Percentiles rank a stretch among this genome's conserved stretches.
Conservation (phyloP, 23 tunicate species). For the Clavelina lepadiformis region DNA sequence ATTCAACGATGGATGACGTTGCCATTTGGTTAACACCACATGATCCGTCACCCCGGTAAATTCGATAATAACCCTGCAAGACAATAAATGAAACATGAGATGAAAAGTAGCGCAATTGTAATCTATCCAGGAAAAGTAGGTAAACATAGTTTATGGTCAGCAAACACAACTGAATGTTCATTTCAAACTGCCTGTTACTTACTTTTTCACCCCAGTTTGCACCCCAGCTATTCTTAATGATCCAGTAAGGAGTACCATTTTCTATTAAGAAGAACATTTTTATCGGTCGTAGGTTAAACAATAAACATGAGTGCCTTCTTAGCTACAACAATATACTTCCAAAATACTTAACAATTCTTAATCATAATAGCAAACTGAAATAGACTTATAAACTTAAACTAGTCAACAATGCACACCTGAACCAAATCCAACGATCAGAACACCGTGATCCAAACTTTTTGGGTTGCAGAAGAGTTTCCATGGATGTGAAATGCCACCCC, state of each 20-base stretch:
- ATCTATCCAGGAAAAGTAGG: neutral
- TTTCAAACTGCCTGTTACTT: conserved; percentile 1
- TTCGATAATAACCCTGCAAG: conserved; percentile 90
- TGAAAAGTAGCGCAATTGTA: neutral
- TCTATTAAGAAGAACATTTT: conserved; percentile 15
- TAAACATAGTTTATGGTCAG: neutral
- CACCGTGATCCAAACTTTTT: conserved; percentile 86
- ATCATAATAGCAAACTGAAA: no score
- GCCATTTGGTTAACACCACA: conserved; percentile 94
- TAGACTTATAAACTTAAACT: no score
- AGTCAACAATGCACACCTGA: conserved; percentile 20
- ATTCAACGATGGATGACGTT: conserved; percentile 78
- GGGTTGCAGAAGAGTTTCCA: conserved; percentile 92
- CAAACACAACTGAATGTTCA: no score
- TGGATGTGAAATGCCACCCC: conserved; percentile 96
- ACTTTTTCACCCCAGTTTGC: conserved; percentile 97
- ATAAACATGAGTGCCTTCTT: neutral
- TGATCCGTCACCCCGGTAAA: conserved; percentile 92
- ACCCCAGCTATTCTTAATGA: conserved; percentile 99
- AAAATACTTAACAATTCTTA: no score
- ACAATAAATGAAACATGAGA: neutral
- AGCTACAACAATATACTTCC: no score
- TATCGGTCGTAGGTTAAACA: neutral
- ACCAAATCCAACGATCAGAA: conserved; percentile 96
- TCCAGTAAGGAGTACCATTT: conserved; percentile 81